These are phyloP conservation scores for Lichenostomus cassidix DNA, from an alignment of 2,113 vertebrate species.

Conservation along the genomic window DNA sequence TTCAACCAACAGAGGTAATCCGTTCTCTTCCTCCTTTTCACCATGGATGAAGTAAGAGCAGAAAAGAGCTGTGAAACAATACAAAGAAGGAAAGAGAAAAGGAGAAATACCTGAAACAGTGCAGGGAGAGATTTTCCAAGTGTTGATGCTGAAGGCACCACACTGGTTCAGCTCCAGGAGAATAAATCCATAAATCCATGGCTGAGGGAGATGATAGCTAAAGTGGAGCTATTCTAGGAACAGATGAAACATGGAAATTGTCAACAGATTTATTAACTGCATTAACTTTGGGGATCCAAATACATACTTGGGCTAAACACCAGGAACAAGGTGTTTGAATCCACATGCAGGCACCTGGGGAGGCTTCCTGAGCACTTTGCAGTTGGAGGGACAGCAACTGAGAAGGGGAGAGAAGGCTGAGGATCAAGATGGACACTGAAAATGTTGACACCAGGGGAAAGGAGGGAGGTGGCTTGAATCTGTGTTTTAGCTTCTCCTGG, in stretches of 20 bases:
- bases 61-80: not conserved
- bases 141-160: not conserved
- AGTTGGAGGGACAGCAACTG: not conserved
- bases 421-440: fast-evolving
- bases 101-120: not conserved
- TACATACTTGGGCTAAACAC: not conserved
- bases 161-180: not conserved
- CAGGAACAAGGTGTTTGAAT: not conserved
- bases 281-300: not conserved
- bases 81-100: not conserved
- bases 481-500: not conserved
- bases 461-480: not conserved
- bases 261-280: not conserved
- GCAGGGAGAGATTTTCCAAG: not conserved
- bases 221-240: not conserved
- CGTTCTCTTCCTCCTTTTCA: not conserved
- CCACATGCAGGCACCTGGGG: not conserved
- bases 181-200: not conserved
- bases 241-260: not conserved
- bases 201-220: not conserved
- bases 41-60: not conserved
- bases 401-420: not conserved
- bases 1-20: not conserved
- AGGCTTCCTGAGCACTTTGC: not conserved
- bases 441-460: not conserved